Conservation (phyloP, 2,113 vertebrate genomes). For the Rissa tridactyla region DNA sequence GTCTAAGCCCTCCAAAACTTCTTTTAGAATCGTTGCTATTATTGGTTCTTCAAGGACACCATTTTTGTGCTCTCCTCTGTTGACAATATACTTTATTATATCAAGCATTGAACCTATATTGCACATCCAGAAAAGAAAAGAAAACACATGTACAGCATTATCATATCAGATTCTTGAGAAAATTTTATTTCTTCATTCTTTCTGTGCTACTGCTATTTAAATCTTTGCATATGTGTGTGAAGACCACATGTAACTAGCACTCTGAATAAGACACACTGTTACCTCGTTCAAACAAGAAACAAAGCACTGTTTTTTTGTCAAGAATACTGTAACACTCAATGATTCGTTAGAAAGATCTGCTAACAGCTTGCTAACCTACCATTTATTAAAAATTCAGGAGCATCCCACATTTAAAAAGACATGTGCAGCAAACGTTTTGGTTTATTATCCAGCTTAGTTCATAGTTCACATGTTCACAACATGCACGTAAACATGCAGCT, state of each 20-base stretch:
- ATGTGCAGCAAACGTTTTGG: not conserved
- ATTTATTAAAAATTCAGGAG: not conserved
- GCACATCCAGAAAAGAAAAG: not conserved
- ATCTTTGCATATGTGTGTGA: not conserved
- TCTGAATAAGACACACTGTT: not conserved
- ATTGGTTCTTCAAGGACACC: slow-evolving; percentile 92
- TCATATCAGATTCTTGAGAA: not conserved
- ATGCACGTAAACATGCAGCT: not conserved
- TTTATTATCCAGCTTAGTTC: not conserved
- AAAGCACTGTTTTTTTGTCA: not conserved
- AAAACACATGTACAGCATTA: not conserved
- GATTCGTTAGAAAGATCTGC: not conserved
- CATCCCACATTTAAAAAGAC: not conserved
- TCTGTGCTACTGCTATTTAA: not conserved
- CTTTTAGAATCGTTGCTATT: slow-evolving; percentile 97
- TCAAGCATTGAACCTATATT: slow-evolving; percentile 95
- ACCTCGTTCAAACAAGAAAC: not conserved
- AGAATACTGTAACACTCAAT: not conserved
- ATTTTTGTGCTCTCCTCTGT: slow-evolving; percentile 89
- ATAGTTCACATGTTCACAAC: not conserved
- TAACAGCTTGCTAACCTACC: not conserved
- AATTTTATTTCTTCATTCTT: not conserved
- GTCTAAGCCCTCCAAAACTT: slow-evolving; percentile 96
- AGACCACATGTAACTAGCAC: not conserved
- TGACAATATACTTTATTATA: slow-evolving; percentile 96